Percentiles rank a stretch among this genome's conserved stretches.
These are phyloP conservation scores for Epiblema foenella DNA, from an alignment of 2,888 invertebrate species.

Conservation along the genomic window DNA sequence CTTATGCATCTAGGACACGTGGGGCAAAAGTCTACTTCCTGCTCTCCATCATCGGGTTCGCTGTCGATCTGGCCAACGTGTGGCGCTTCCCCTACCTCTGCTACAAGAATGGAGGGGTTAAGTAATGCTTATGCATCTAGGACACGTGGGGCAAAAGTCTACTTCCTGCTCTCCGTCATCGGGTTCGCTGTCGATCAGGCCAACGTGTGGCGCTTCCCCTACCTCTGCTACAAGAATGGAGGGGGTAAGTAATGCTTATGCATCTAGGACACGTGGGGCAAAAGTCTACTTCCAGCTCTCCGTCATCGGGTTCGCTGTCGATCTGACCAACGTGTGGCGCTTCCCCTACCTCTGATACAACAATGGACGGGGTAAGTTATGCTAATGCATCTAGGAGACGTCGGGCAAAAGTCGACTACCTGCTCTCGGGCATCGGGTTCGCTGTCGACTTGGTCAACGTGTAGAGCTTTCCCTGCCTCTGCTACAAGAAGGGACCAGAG, in stretches of 20 bases:
- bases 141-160: not conserved
- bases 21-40: not conserved
- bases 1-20: not conserved
- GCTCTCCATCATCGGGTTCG: not conserved
- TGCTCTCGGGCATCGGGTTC: not conserved
- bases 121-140: not conserved
- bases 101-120: not conserved
- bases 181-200: not conserved
- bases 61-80: not conserved
- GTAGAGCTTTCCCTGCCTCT: conserved; percentile 10
- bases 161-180: conserved; percentile 58
- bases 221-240: not conserved
- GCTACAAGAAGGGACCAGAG: conserved; percentile 16
- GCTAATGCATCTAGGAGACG: too few relatives aligned
- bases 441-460: not conserved
- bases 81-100: not conserved
- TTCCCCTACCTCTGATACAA: conserved; percentile 98
- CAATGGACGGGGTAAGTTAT: conserved; percentile 95
- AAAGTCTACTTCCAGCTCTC: conserved; percentile 96
- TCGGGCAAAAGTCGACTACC: too few relatives aligned
- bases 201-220: not conserved
- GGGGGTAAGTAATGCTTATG: not conserved
- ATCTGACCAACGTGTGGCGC: conserved; percentile 98
- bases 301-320: conserved; percentile 98
- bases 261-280: not conserved